Conservation (phyloP, 1,140 invertebrate species). For the Dendroctonus ponderosae region DNA sequence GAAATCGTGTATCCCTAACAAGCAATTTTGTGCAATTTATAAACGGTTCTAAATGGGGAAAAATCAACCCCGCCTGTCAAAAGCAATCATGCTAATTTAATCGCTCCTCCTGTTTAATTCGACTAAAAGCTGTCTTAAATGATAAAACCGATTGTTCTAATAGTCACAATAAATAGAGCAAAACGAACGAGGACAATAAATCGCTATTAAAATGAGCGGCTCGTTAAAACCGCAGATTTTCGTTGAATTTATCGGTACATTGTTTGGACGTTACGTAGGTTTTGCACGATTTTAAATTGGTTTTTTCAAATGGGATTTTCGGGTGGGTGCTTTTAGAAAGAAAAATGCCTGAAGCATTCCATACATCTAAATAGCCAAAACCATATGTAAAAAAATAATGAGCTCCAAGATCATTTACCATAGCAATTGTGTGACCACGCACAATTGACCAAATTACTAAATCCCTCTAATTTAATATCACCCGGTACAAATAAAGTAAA, state of each 20-base stretch:
- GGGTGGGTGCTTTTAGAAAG: not conserved
- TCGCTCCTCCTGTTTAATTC: slow-evolving; percentile 1
- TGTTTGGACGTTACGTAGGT: not conserved
- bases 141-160: slow-evolving; percentile 7
- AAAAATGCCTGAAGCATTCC: not conserved
- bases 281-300: not conserved
- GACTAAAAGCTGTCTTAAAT: slow-evolving; percentile 2
- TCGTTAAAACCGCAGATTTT: not conserved
- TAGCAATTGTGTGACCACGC: not conserved
- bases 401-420: not conserved
- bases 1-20: too few species aligned
- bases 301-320: not conserved
- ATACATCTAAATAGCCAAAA: not conserved
- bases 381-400: not conserved
- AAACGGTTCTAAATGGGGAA: not conserved
- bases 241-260: not conserved
- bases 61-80: not conserved
- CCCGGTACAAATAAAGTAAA: not conserved
- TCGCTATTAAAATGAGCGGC: not conserved
- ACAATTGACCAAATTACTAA: not conserved
- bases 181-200: not conserved
- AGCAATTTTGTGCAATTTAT: too few species aligned
- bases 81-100: slow-evolving; percentile 5
- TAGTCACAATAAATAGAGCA: slow-evolving; percentile 1
- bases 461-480: not conserved